These are phyloP conservation scores for Lymantria dispar DNA, from an alignment of 2,888 invertebrate species.

Conservation along the genomic window DNA sequence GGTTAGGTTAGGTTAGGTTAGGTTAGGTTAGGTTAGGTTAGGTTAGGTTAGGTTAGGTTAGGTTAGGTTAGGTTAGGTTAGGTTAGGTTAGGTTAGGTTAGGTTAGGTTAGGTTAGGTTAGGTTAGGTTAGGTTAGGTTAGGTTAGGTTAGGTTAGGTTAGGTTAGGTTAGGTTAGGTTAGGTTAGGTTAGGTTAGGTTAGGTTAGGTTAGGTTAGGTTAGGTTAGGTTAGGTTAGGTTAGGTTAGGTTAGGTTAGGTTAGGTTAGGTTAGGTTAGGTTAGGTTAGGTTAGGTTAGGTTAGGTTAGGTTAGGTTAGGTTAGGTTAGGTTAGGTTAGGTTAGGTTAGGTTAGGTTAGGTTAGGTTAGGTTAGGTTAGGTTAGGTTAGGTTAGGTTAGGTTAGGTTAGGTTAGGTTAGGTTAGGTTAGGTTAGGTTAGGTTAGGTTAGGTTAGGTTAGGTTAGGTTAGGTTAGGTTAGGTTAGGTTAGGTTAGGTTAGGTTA, in stretches of 20 bases:
- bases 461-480: slow-evolving; percentile 16
- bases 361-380: slow-evolving; percentile 24
- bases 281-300: slow-evolving; percentile 24
- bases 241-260: slow-evolving; percentile 7
- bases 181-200: slow-evolving; percentile 7
- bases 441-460: slow-evolving; percentile 13
- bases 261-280: slow-evolving; percentile 18
- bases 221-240: slow-evolving; percentile 10
- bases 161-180: slow-evolving; percentile 5
- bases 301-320: slow-evolving; percentile 21
- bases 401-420: slow-evolving; percentile 21
- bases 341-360: slow-evolving; percentile 22
- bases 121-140: slow-evolving; percentile 4
- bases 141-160: slow-evolving; percentile 2
- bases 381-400: slow-evolving; percentile 24
- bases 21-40: slow-evolving; percentile 10
- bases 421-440: slow-evolving; percentile 15
- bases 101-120: slow-evolving; percentile 6
- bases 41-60: slow-evolving; percentile 8
- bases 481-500: slow-evolving; percentile 13
- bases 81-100: slow-evolving; percentile 8
- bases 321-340: slow-evolving; percentile 23
- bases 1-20: slow-evolving; percentile 9
- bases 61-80: slow-evolving; percentile 9
- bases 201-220: slow-evolving; percentile 7